Base-by-base conservation (phyloP, 2,888 invertebrate species). In the Limulus polyphemus region DNA sequence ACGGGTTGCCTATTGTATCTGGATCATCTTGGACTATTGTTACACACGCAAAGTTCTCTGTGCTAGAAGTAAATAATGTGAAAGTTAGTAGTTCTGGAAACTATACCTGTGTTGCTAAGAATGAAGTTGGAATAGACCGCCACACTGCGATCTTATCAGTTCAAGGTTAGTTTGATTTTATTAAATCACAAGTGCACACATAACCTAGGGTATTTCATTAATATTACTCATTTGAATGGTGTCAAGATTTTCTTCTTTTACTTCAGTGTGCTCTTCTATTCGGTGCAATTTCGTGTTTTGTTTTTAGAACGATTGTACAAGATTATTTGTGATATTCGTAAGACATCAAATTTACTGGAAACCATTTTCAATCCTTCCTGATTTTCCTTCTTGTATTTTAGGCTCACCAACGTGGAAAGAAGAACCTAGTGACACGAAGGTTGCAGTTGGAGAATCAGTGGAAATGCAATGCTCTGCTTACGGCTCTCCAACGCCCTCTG, bases 71-170 rank as follows among this genome's bases (percentile, higher is more conserved):
- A 12, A 12, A 57, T 11, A 14, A 14, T 11, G 57, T 46, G 13
- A 57, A 16, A 14, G n/a, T 46, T 4, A 4, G 32, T 47, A 46
- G 46, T 49, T 57, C 57, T 16, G 57, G 57, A 48, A 57, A 57
- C 11, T 57, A 57, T 49, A 57, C 57, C 4, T 57, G 57, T n/a
- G 32, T 47, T n/a, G 57, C n/a, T 16, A 13, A 16, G 11, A 54
- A 12, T 9, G 11, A 16, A 2, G 11, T 17, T 14, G 54, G 54
- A 11, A 17, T 32, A 17, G 54, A 16, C 14, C 11, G 54, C 7
- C 54, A 54, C 32, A 54, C 54, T 0, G 54, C 54, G 54, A 32
- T 17, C 10, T 32, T 54, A 17, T 16, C 32, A 11, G 10, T 54
- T 54, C 16, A 54, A 54, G 54, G 54, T 54, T 32, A 54, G 16